These are phyloP conservation scores for Clivina fossor DNA, from an alignment of 2,888 invertebrate species.

Conservation along the genomic window DNA sequence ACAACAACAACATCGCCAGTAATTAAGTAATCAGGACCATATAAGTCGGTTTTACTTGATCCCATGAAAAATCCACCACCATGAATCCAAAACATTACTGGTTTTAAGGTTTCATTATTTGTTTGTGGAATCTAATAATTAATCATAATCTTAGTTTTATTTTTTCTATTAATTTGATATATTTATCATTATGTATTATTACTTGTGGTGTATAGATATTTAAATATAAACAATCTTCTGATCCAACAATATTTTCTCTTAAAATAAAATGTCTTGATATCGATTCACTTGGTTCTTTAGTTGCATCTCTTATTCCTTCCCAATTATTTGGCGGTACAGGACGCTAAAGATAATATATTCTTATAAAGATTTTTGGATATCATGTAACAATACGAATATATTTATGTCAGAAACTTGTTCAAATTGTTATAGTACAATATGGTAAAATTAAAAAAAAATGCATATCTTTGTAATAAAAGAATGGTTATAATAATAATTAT, in stretches of 20 bases:
- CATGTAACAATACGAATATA: too few species aligned
- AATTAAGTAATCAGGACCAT: conserved; percentile 20
- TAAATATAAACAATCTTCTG: conserved; percentile 47
- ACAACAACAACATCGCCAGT: conserved; percentile 24
- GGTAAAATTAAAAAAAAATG: background rate
- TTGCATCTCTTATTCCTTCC: conserved; percentile 42
- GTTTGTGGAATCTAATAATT: conserved; percentile 6
- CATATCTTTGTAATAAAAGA: background rate
- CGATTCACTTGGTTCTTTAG: conserved; percentile 42
- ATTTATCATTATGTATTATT: conserved; percentile 2
- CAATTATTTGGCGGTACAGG: conserved; percentile 44
- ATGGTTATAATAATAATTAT: background rate
- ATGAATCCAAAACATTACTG: conserved; percentile 29
- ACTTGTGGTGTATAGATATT: conserved; percentile 45
- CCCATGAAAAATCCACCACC: conserved; percentile 41
- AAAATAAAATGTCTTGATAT: conserved; percentile 39
- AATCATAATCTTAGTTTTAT: too few species aligned
- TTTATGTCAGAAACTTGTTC: too few species aligned
- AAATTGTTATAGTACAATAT: too few species aligned
- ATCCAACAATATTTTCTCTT: conserved; percentile 39
- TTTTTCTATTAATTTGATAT: conserved; percentile 1
- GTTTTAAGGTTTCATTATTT: conserved; percentile 37
- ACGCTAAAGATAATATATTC: conserved; percentile 39
- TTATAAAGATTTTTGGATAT: too few species aligned
- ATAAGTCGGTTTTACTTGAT: conserved; percentile 14